phyloP scores from a whole-genome alignment of 2,888 invertebrate genomes.

The Metallyticus violacea region DNA sequence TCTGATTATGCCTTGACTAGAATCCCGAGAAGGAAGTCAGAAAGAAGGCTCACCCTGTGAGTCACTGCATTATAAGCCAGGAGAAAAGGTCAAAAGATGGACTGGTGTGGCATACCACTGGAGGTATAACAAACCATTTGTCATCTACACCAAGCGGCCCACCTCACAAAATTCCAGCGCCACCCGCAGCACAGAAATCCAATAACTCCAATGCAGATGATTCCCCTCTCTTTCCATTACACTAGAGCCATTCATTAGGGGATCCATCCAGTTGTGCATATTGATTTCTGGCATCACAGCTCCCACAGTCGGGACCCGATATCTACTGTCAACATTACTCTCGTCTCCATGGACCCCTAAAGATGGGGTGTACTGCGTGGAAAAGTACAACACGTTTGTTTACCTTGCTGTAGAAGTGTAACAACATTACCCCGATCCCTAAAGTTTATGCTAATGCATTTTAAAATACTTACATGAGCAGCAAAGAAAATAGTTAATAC shows the following conservation, averaged over 20 bases:
- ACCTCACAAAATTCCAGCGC: neutral
- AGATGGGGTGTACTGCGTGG: neutral
- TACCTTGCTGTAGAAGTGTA: neutral
- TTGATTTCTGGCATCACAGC: neutral
- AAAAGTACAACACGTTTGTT: neutral
- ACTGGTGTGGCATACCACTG: neutral
- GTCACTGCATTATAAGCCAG: neutral
- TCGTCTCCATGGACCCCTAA: neutral
- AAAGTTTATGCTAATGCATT: neutral
- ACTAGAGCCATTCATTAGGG: neutral
- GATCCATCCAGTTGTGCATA: neutral
- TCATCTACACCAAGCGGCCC: neutral
- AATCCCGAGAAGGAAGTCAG: neutral
- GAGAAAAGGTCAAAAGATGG: neutral
- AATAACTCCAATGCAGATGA: neutral
- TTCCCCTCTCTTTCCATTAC: neutral
- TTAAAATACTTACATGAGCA: neutral
- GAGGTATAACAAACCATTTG: neutral
- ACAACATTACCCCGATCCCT: neutral
- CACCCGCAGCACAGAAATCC: neutral
- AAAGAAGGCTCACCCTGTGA: neutral
- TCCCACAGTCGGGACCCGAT: neutral
- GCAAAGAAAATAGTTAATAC: neutral
- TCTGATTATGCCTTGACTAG: neutral
- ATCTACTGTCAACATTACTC: neutral